phyloP scores from a whole-genome alignment of 2,797 vertebrate species.

The Platalea minor region DNA sequence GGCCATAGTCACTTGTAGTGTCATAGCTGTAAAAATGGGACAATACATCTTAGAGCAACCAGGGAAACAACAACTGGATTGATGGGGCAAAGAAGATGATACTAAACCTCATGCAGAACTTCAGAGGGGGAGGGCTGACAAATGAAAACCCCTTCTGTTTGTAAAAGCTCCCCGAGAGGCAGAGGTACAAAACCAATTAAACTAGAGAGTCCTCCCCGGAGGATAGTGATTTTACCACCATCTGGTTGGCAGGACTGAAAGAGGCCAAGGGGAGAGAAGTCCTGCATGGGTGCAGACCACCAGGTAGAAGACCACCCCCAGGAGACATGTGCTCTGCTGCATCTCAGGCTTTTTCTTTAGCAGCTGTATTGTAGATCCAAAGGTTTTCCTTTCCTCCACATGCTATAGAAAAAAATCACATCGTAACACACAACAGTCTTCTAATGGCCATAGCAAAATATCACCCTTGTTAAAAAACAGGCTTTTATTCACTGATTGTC shows the following conservation, averaged over 20 bases:
- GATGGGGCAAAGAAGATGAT: not conserved
- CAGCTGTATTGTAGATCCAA: not conserved
- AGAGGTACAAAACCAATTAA: not conserved
- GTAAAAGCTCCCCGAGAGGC: not conserved
- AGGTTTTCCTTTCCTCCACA: not conserved
- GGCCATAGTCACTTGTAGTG: not conserved
- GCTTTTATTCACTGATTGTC: not conserved
- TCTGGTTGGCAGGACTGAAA: fast-evolving
- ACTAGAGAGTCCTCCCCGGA: not conserved
- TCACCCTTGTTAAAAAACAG: not conserved
- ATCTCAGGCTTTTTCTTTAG: not conserved
- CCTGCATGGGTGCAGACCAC: not conserved
- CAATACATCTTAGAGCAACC: not conserved
- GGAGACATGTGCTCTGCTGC: not conserved
- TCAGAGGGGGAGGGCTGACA: not conserved
- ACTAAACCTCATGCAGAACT: not conserved
- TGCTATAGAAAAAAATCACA: not conserved
- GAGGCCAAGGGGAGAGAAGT: not conserved
- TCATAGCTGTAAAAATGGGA: not conserved
- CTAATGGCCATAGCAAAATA: not conserved
- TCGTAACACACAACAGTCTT: not conserved
- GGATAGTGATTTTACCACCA: not conserved
- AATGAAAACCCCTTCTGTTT: not conserved
- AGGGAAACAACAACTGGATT: fast-evolving
- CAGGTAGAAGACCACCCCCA: not conserved